Base-by-base conservation (phyloP, 2,888 invertebrate species). In the Apamea monoglypha region DNA sequence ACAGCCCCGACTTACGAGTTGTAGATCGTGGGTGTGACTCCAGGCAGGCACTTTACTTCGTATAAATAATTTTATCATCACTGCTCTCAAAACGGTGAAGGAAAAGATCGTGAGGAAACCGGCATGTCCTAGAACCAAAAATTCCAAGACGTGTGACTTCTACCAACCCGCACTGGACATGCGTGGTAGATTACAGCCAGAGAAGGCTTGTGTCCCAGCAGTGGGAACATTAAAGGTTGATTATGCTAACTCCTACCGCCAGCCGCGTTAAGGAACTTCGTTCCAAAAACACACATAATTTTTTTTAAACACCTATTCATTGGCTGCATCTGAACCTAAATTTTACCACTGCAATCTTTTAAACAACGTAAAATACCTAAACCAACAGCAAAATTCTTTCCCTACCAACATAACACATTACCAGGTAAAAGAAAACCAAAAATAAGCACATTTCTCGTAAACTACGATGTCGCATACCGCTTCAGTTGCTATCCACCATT, bases 401-500 rank as follows among this genome's bases (percentile, higher is more conserved):
- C 36, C 69, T 66, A 74, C 59, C 21, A 47, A 68, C 14, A 64
- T 71, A 74, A 74, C 59, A 77, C 64, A 69, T 81, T 64, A 61
- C 18, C 71, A 79, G 67, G 74, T 82, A 80, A 59, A 81, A 80
- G 72, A 77, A 76, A 82, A 81, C 72, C 61, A 83, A 87, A 89
- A 88, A 89, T 89, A 89, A 84, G 81, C 80, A 84, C 87, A 84
- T 70, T 78, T 81, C 77, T 84, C 64, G 53, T 80, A 84, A 88
- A 88, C 84, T 84, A 86, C 80, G 71, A 78, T 80, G 82, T 88
- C 90, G 82, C 87, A 80, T 85, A 76, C 76, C 78, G 81, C 85
- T 81, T 85, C 82, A 79, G 89, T 86, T 86, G 87, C 87, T 86
- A 87, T 86, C 85, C 82, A 83, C 83, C 84, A 84, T 89, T 86